Evolutionary conservation across 1,140 invertebrate species (phyloP).

Genomic region (Caenorhabditis latens): DNA sequence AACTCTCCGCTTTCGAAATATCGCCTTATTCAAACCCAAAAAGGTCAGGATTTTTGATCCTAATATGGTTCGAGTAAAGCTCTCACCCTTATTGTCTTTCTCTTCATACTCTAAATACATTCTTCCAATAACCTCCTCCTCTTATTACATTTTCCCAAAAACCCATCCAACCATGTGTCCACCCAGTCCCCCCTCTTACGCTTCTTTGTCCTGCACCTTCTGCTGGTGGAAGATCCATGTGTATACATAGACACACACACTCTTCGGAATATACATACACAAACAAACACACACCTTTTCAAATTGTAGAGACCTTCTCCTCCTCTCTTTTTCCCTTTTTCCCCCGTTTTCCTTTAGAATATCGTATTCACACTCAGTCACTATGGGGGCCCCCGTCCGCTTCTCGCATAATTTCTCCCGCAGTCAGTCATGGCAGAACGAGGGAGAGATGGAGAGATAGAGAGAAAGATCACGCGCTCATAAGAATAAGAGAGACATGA

Average conservation of each 20-base stretch:
- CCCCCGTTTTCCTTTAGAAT: conserved; percentile 37
- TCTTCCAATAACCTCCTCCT: neutral
- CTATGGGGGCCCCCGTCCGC: conserved; percentile 15
- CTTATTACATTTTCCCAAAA: conserved; percentile 44
- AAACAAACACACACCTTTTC: conserved; percentile 55
- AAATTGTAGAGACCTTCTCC: conserved; percentile 37
- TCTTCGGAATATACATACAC: conserved; percentile 52
- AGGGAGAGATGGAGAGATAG: neutral
- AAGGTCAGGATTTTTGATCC: neutral
- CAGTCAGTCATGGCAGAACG: conserved; percentile 39
- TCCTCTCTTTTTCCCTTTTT: neutral
- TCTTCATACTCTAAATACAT: neutral
- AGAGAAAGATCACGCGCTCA: conserved; percentile 23
- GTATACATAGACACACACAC: conserved; percentile 54
- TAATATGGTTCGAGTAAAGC: neutral
- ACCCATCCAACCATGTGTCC: conserved; percentile 41
- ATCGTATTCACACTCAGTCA: conserved; percentile 55
- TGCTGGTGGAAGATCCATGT: conserved; percentile 53
- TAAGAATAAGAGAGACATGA: neutral
- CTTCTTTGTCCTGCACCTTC: conserved; percentile 46
- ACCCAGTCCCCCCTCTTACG: neutral
- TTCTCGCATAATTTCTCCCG: conserved; percentile 48
- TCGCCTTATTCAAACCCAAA: neutral
- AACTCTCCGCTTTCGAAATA: too few relatives aligned
- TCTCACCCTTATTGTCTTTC: conserved; percentile 28